Base-by-base conservation (phyloP, 2,797 vertebrate species). In the Sebastes trivittatus region DNA sequence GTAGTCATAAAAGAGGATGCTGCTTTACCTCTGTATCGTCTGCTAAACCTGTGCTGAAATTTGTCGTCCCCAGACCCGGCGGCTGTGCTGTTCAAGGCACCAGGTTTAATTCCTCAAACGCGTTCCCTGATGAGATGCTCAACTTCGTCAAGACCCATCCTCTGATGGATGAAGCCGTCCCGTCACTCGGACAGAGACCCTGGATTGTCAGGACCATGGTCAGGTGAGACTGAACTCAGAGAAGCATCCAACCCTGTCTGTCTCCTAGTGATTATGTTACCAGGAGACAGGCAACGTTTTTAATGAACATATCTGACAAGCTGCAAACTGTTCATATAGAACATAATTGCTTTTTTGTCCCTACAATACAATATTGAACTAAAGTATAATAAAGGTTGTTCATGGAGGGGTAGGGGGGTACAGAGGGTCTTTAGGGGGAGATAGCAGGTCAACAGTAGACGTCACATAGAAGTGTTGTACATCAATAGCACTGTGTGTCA, bases 71-170 rank as follows among this genome's bases (percentile, higher is more conserved):
- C 91, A 99, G 98, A 94, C 98, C 98, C 0, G 98, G 98, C 1
- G 96, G 97, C 86, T 99, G 98, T 4, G 97, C 97, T 0, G 87
- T 95, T 30, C 96, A 96, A 1, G 97, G 97, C 54, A 96, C 97
- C 85, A 97, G 92, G 85, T 98, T 97, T 90, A 98, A 98, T 52
- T 97, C 97, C 11, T 99, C 98, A 68, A 98, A 96, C 85, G 92
- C 95, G 22, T 97, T 99, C 81, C 98, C 98, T 0, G 98, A 99
- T 8, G 98, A 99, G 93, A 98, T 99, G 96, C 95, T 99, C 78
- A 97, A 95, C 90, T 99, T 99, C 1, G 96, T 99, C 64, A 99
- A 99, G 95, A 98, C 97, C 0, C 98, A 99, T 70, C 98, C 98
- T 0, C 94, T 99, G 91, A 98, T 99, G 98, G 97, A 99, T 0